phyloP scores from a whole-genome alignment of 2,888 invertebrate species.

The Plagiodera versicolora region DNA sequence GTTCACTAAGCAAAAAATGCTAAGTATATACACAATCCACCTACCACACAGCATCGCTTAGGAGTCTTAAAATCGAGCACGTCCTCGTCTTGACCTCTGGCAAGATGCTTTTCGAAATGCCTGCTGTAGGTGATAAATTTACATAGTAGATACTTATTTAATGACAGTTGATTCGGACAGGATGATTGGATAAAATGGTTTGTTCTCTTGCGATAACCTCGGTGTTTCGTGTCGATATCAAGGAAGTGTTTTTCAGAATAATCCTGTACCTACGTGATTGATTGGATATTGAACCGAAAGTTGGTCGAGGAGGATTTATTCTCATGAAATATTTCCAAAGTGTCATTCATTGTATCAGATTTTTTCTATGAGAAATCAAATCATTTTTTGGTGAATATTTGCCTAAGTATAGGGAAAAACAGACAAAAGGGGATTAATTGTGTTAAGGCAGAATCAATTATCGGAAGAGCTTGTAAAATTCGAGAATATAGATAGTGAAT shows the following conservation, averaged over 20 bases:
- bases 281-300: too few species aligned
- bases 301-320: too few species aligned
- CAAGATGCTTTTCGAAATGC: slow-evolving; percentile 10
- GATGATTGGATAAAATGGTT: background rate
- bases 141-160: background rate
- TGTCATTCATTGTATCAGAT: too few species aligned
- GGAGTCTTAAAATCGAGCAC: background rate
- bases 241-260: background rate
- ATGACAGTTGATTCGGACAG: background rate
- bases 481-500: too few species aligned
- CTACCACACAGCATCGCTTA: slow-evolving; percentile 5
- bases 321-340: too few species aligned
- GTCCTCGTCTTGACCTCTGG: slow-evolving; percentile 7
- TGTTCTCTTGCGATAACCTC: background rate
- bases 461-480: too few species aligned
- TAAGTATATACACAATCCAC: slow-evolving; percentile 15
- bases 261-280: too few species aligned
- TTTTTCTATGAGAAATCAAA: too few species aligned
- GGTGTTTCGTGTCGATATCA: background rate
- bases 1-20: slow-evolving; percentile 4
- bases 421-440: too few species aligned
- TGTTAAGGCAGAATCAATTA: too few species aligned
- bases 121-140: slow-evolving; percentile 10
- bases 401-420: too few species aligned
- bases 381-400: too few species aligned